Evolutionary conservation across 2,888 invertebrate species (phyloP), one percentile per base, ranked within the genome.

Genomic region (Augiades crinisus): DNA sequence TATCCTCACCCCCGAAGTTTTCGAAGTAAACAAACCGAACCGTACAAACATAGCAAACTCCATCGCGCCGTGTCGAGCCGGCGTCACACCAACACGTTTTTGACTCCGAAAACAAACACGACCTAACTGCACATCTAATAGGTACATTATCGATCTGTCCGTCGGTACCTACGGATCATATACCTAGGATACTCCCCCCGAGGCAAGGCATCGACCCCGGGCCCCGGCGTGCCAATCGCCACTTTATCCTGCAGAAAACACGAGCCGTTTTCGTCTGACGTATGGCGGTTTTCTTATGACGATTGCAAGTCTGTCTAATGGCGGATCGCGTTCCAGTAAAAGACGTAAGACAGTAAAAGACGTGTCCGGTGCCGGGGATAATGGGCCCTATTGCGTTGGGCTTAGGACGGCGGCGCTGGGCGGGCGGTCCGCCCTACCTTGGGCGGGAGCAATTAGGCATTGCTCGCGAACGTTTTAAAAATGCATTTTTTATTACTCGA

Each of bases 401-500:
- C n/a, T 55, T 68, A 72, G 67, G 53, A 57, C 43, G 64, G 65
- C 61, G 56, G 58, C 60, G 68, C 64, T 69, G 77, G 78, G 79
- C 77, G 79, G 82, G 74, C 71, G 72, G 70, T 61, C 76, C 80
- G 80, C 81, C 81, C 78, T 72, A 64, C 66, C 70, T 67, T 76
- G 84, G 84, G 84, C 83, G 82, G 84, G 75, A 70, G 84, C 81
- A 85, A 86, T 86, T 86, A 86, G 75, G 66, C 67, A 66, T 72
- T 72, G 67, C 68, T 56, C 52, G 55, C 66, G 68, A 70, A 68
- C 70, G 63, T 73, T 81, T 81, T 78, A 72, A 80, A 81, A 83
- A 77, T 79, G 71, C 72, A 75, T 72, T 72, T 72, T 70, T 75
- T 75, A 75, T 75, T 70, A 67, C 72, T 66, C 63, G n/a, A 64